These are phyloP conservation scores for Aphidius ervi DNA, from an alignment of 1,140 invertebrate species.

Conservation along the genomic window DNA sequence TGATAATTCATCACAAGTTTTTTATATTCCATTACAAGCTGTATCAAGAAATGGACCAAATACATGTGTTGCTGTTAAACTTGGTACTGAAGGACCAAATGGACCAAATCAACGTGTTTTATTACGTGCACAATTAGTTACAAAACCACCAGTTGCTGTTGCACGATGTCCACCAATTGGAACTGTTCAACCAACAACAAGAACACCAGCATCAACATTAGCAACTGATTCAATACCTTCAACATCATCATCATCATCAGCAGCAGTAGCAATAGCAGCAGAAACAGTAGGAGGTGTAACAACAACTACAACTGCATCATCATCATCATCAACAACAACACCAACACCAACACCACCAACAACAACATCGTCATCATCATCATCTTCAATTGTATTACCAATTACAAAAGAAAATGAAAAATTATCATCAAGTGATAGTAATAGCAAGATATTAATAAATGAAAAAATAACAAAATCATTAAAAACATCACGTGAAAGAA, in stretches of 20 bases:
- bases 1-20: constrained; percentile 56
- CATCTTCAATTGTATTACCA: too few relatives aligned
- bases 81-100: constrained; percentile 61
- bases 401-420: too few relatives aligned
- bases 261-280: too few relatives aligned
- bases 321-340: too few relatives aligned
- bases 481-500: too few relatives aligned
- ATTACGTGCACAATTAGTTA: constrained; percentile 65
- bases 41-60: constrained; percentile 50
- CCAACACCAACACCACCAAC: too few relatives aligned
- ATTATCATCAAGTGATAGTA: too few relatives aligned
- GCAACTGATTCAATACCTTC: constrained; percentile 31
- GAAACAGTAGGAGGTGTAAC: too few relatives aligned
- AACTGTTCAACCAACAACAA: constrained; percentile 56
- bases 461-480: too few relatives aligned
- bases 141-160: constrained; percentile 56
- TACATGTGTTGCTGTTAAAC: constrained; percentile 60
- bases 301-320: too few relatives aligned
- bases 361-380: too few relatives aligned
- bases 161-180: constrained; percentile 56
- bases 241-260: constrained; percentile 26
- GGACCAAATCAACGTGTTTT: constrained; percentile 62
- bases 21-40: constrained; percentile 66
- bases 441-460: too few relatives aligned
- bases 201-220: constrained; percentile 34